Percentiles rank a stretch among this genome's conserved stretches.
These are phyloP conservation scores for Montipora sp. DNA, from an alignment of 64 coral and sea anemone species.

Conservation along the genomic window DNA sequence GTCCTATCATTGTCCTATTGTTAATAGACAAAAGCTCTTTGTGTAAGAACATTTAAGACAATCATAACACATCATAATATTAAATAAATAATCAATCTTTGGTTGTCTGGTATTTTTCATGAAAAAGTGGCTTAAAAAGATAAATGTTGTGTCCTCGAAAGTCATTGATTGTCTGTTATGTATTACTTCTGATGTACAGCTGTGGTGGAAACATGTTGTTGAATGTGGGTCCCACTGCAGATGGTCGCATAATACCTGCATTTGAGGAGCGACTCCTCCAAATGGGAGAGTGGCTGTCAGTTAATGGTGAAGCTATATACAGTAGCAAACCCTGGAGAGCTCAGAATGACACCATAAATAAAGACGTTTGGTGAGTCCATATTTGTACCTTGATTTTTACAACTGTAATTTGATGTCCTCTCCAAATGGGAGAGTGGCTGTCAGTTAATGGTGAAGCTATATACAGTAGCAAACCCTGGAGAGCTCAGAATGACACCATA, in stretches of 20 bases:
- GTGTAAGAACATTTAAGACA: too few relatives aligned
- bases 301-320: slow-evolving; percentile 98
- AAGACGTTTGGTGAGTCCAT: slow-evolving; percentile 67
- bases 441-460: slow-evolving; percentile 94
- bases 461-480: slow-evolving; percentile 84
- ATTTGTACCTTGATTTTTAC: background rate
- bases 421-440: slow-evolving; percentile 92
- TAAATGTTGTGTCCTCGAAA: too few relatives aligned
- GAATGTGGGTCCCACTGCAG: slow-evolving; percentile 88
- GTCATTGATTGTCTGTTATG: too few relatives aligned
- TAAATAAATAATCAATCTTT: too few relatives aligned
- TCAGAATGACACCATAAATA: slow-evolving; percentile 73
- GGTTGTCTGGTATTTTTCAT: too few relatives aligned
- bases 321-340: slow-evolving; percentile 78
- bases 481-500: slow-evolving; percentile 73
- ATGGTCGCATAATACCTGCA: slow-evolving; percentile 84
- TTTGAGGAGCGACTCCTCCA: slow-evolving; percentile 89
- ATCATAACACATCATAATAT: too few relatives aligned
- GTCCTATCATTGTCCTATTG: too few relatives aligned
- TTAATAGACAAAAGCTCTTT: too few relatives aligned
- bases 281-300: slow-evolving; percentile 86
- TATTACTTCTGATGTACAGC: background rate
- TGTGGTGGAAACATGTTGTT: slow-evolving; percentile 92
- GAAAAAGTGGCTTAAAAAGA: too few relatives aligned
- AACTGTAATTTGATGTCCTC: background rate